Conservation (phyloP, 2,888 invertebrate species). For the Drosophila paranaensis region DNA sequence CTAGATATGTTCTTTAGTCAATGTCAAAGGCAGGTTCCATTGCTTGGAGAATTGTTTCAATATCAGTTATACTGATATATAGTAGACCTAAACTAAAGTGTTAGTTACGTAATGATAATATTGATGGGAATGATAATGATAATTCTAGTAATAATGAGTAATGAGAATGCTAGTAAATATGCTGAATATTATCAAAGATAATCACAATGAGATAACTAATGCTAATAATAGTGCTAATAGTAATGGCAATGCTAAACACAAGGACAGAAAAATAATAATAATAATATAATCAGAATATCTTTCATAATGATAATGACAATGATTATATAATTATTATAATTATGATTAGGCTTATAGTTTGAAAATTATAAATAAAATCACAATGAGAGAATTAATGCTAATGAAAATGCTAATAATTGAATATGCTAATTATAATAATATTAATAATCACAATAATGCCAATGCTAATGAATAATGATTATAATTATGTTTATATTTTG, state of each 20-base stretch:
- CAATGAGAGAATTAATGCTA: neutral
- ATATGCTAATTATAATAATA: no score
- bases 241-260: neutral
- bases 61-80: neutral
- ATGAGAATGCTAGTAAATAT: no score
- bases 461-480: neutral
- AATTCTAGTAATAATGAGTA: neutral
- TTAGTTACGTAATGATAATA: no score
- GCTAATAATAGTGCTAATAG: no score
- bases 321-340: neutral
- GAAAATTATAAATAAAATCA: neutral
- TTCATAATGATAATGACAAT: no score
- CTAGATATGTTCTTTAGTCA: constrained; percentile 46
- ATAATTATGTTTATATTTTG: neutral
- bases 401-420: neutral
- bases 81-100: neutral
- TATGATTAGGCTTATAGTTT: neutral
- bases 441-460: neutral
- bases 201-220: no score
- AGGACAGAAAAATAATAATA: neutral
- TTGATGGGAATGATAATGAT: neutral
- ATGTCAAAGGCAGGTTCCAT: constrained; percentile 52
- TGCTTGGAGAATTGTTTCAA: constrained; percentile 1
- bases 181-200: no score
- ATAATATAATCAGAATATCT: neutral